These are phyloP conservation scores for Brachionus angularis DNA, from an alignment of 1,140 invertebrate genomes.

Conservation along the genomic window DNA sequence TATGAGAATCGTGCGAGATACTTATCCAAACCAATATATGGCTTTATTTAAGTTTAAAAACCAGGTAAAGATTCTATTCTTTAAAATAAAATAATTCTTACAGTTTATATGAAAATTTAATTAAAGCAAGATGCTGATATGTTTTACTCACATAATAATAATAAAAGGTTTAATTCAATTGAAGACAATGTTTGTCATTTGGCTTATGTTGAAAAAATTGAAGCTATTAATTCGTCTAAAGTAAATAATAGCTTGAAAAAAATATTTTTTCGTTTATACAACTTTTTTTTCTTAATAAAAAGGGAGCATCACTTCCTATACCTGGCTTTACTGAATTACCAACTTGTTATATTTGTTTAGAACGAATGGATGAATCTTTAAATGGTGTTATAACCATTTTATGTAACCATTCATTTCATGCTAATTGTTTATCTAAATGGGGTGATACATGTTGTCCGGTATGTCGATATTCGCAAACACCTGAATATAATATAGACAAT, in stretches of 20 bases:
- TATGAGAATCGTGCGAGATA: conserved; percentile 80
- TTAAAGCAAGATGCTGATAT: conserved; percentile 73
- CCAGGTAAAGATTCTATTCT: conserved; percentile 61
- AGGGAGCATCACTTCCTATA: conserved; percentile 56
- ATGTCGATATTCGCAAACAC: conserved; percentile 73
- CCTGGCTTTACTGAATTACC: conserved; percentile 81
- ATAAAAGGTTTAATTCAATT: conserved; percentile 81
- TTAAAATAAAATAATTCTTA: not conserved
- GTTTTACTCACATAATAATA: conserved; percentile 89
- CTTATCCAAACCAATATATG: conserved; percentile 91
- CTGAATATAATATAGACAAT: conserved; percentile 73
- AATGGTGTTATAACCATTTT: conserved; percentile 94
- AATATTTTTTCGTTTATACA: not conserved
- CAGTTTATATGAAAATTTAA: conserved; percentile 45
- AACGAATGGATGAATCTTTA: conserved; percentile 89
- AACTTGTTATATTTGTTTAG: conserved; percentile 93
- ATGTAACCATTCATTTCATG: conserved; percentile 97
- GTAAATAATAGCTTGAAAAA: conserved; percentile 56
- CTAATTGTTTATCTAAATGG: conserved; percentile 89
- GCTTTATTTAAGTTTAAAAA: conserved; percentile 77
- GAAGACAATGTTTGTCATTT: conserved; percentile 85
- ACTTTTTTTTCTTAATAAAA: conserved; percentile 43
- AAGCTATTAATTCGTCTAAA: conserved; percentile 65
- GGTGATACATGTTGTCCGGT: conserved; percentile 72
- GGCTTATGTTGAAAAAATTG: conserved; percentile 88